Evolutionary conservation across 2,888 invertebrate species (phyloP), one percentile per base, ranked within the genome.

Genomic region (Tipula confusa): DNA sequence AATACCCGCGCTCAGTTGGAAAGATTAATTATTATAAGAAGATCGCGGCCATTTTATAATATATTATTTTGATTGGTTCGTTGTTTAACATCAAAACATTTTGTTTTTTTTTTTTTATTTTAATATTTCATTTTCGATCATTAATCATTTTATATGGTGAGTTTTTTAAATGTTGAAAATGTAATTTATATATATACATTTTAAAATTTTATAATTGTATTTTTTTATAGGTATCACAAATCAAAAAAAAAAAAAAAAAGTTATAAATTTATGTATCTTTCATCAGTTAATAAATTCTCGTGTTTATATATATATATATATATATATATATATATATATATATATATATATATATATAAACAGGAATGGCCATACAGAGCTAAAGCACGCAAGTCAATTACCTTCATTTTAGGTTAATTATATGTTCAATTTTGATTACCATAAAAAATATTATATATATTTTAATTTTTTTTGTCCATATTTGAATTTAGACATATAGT

Each of bases 361-460:
- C 9, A 80, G 15, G n/a, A 80, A 29, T 29, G 80, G 80, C 29
- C 80, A 80, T 15, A 48, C 11, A 29, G 29, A 29, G 80, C 80
- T 31, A n/a, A 29, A 80, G 80, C 80, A 64, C 64, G 80, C 80
- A 31, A 29, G 80, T 80, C 80, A 80, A 80, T 80, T 29, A 80
- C 80, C 80, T 80, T 80, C 80, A 80, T 80, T 80, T 80, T 80
- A 18, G 29, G 80, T 80, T 64, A 64, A 64, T 64, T 64, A 64
- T 64, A 64, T 64, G 64, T 64, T 64, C 64, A 64, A 24, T 64
- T 64, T 64, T 64, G 64, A 64, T 64, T 64, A 64, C 64, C 64
- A 64, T 64, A 64, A 64, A 64, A 64, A 24, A 64, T 64, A 64
- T 24, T 64, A 24, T 64, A 64, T 64, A 64, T 64, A 24, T 64